Conservation (phyloP, 1,140 invertebrate genomes). For the Charaxes varanes region DNA sequence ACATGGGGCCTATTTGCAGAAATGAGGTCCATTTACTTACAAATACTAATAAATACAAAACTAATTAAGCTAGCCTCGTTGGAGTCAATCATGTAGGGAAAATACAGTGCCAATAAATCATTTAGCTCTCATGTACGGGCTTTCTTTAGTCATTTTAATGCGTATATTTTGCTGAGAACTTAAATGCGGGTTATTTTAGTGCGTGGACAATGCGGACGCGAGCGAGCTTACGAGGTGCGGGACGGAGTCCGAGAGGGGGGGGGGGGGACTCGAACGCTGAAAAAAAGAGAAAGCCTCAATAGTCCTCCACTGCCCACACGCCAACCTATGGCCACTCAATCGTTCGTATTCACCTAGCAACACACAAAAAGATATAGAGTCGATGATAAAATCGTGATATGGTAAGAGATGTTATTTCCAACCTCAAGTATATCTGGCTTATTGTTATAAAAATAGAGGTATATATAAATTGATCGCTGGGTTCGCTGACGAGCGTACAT, state of each 20-base stretch:
- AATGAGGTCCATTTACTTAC: conserved; percentile 3
- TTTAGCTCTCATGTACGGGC: conserved; percentile 22
- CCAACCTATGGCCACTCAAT: conserved; percentile 69
- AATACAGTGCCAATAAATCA: conserved; percentile 37
- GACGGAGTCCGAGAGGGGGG: conserved; percentile 19
- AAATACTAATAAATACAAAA: conserved; percentile 9
- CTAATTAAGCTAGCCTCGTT: conserved; percentile 16
- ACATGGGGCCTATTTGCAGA: background rate
- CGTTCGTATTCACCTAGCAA: conserved; percentile 45
- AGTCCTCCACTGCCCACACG: conserved; percentile 68
- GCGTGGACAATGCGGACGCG: conserved; percentile 35
- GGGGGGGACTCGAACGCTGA: conserved; percentile 35
- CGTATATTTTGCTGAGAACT: conserved; percentile 38
- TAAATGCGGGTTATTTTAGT: conserved; percentile 58
- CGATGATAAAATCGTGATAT: conserved; percentile 17
- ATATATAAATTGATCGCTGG: too few relatives aligned
- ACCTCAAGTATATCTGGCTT: too few relatives aligned
- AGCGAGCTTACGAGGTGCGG: conserved; percentile 17
- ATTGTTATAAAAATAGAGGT: too few relatives aligned
- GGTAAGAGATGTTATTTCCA: too few relatives aligned
- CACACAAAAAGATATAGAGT: conserved; percentile 37
- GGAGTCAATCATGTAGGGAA: conserved; percentile 14
- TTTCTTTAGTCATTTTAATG: conserved; percentile 35
- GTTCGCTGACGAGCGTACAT: too few relatives aligned
- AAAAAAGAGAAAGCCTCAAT: conserved; percentile 62